Conservation (phyloP, 2,888 invertebrate genomes). For the Euplexia lucipara region DNA sequence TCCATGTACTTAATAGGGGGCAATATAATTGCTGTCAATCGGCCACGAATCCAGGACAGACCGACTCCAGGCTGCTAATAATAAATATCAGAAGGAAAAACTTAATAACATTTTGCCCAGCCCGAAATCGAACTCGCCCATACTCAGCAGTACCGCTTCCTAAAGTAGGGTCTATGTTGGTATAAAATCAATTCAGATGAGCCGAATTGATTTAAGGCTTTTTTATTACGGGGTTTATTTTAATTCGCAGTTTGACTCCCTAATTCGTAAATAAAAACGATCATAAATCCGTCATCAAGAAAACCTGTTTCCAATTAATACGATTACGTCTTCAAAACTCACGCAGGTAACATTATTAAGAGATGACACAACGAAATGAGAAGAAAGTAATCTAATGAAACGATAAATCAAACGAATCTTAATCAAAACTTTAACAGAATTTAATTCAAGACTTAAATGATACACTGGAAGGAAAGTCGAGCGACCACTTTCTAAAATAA, state of each 20-base stretch:
- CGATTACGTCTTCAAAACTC: background rate
- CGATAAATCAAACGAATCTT: constrained; percentile 57
- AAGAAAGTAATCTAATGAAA: constrained; percentile 62
- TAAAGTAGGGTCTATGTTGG: no score
- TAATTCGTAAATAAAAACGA: background rate
- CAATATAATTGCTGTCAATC: no score
- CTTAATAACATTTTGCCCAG: no score
- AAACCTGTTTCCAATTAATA: constrained; percentile 19
- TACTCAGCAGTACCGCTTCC: no score
- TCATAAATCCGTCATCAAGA: background rate
- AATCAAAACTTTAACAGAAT: constrained; percentile 49
- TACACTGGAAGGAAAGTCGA: constrained; percentile 50
- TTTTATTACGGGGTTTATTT: background rate
- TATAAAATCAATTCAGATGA: no score
- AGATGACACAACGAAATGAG: constrained; percentile 49
- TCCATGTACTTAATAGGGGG: no score
- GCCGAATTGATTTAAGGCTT: no score
- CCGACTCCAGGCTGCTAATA: no score
- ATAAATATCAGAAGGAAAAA: no score
- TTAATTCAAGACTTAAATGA: constrained; percentile 53
- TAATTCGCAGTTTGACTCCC: background rate
- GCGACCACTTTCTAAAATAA: constrained; percentile 59
- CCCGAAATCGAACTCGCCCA: no score
- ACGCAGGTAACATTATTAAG: constrained; percentile 31
- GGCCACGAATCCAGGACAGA: no score